These are phyloP conservation scores for Ranitomeya variabilis DNA, from an alignment of 2,113 vertebrate species.

Conservation along the genomic window DNA sequence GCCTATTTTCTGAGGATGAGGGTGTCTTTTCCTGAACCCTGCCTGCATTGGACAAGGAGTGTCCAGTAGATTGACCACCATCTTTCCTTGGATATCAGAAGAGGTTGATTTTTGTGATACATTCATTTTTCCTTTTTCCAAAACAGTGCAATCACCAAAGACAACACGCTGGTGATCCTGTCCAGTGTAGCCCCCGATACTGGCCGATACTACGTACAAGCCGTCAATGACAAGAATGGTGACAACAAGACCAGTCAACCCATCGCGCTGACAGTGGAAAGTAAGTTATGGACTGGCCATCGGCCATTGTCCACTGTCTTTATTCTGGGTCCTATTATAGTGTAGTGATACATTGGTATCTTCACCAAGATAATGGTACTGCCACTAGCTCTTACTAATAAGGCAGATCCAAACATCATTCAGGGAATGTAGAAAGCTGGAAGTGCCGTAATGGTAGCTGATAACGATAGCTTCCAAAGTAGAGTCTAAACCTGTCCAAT, in stretches of 20 bases:
- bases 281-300: conserved; percentile 73
- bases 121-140: background rate
- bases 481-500: no score
- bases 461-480: no score
- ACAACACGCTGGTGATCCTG: conserved; percentile 96
- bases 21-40: background rate
- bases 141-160: conserved; percentile 90
- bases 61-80: background rate
- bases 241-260: conserved; percentile 99
- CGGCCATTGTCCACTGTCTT: background rate
- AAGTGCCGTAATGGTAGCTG: background rate
- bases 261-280: conserved; percentile 88
- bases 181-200: conserved; percentile 93
- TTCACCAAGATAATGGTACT: background rate
- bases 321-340: background rate
- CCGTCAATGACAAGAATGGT: conserved; percentile 96
- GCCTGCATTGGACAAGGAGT: background rate
- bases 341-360: background rate
- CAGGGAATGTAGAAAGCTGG: background rate
- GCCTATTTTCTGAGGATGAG: background rate
- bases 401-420: background rate
- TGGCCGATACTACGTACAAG: conserved; percentile 94
- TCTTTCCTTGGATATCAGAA: background rate
- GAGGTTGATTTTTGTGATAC: background rate
- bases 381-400: no score